phyloP scores from a whole-genome alignment of 2,113 vertebrate species.

The Melanostigma gelatinosum region DNA sequence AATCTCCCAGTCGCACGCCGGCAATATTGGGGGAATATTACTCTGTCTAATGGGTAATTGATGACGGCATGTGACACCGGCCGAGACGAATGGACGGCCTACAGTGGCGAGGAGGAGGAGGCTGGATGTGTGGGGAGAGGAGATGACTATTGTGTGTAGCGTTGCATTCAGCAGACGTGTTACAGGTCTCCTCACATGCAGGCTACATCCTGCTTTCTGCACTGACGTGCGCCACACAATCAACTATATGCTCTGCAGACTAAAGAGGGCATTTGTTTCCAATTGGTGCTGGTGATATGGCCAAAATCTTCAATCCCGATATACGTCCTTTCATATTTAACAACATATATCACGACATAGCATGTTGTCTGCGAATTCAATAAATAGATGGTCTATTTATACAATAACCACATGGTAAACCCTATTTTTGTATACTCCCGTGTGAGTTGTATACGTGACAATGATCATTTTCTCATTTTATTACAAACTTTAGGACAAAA shows the following conservation, averaged over 20 bases:
- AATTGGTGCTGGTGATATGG: not conserved
- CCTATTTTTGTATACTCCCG: too few relatives aligned
- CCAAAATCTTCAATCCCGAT: not conserved
- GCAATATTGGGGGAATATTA: conserved; percentile 83
- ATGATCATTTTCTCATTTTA: too few relatives aligned
- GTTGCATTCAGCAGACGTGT: conserved; percentile 24
- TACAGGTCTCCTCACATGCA: not conserved
- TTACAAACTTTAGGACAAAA: too few relatives aligned
- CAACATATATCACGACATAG: not conserved
- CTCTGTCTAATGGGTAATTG: conserved; percentile 83
- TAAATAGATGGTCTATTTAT: not conserved
- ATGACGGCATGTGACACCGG: conserved; percentile 78
- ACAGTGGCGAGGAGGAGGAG: conserved; percentile 25
- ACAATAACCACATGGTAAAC: not conserved
- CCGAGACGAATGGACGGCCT: conserved; percentile 69
- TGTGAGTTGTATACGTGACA: too few relatives aligned
- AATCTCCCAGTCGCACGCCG: conserved; percentile 77
- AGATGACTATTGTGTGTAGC: conserved; percentile 33
- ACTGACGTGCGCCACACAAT: conserved; percentile 8
- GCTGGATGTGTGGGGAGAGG: conserved; percentile 12
- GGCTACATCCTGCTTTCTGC: not conserved
- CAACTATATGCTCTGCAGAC: not conserved
- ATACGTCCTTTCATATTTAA: not conserved
- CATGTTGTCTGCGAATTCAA: not conserved
- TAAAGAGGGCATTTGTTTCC: conserved; percentile 4